phyloP scores from a whole-genome alignment of 2,113 vertebrate genomes.

The Oryzias javanicus region DNA sequence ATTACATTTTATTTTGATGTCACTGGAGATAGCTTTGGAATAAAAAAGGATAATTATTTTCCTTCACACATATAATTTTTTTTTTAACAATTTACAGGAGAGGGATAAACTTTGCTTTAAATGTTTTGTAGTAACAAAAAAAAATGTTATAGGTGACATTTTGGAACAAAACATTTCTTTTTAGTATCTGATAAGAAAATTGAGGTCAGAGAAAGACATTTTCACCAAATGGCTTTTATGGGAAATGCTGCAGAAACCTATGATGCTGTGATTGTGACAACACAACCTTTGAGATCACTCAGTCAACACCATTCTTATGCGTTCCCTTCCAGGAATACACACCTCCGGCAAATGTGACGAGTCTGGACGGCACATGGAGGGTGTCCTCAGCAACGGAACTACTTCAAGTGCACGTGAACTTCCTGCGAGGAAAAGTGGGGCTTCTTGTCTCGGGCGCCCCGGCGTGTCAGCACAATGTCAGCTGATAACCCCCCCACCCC shows the following conservation, averaged over 20 bases:
- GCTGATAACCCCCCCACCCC: constrained; percentile 72
- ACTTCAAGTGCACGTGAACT: constrained; percentile 76
- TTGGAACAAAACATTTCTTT: too few species aligned
- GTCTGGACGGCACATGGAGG: constrained; percentile 63
- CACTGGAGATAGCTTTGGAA: too few species aligned
- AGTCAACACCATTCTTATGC: constrained; percentile 2
- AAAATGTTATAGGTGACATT: too few species aligned
- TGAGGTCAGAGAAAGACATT: background rate
- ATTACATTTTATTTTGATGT: too few species aligned
- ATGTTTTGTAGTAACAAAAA: too few species aligned
- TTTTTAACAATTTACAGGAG: too few species aligned
- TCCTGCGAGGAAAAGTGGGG: constrained; percentile 79
- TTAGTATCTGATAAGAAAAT: too few species aligned
- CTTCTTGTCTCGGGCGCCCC: constrained; percentile 70
- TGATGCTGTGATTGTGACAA: background rate
- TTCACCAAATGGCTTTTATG: background rate
- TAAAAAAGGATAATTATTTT: too few species aligned
- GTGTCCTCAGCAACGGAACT: constrained; percentile 69
- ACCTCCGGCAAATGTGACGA: constrained; percentile 42
- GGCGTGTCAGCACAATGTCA: constrained; percentile 69
- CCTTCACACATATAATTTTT: too few species aligned
- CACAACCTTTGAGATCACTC: constrained; percentile 18
- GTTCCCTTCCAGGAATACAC: constrained; percentile 65
- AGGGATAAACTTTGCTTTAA: too few species aligned
- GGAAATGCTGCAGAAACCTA: background rate